Percentiles rank a stretch among this genome's conserved stretches.
Conservation (phyloP, 2,797 vertebrate species). For the Vultur gryphus region DNA sequence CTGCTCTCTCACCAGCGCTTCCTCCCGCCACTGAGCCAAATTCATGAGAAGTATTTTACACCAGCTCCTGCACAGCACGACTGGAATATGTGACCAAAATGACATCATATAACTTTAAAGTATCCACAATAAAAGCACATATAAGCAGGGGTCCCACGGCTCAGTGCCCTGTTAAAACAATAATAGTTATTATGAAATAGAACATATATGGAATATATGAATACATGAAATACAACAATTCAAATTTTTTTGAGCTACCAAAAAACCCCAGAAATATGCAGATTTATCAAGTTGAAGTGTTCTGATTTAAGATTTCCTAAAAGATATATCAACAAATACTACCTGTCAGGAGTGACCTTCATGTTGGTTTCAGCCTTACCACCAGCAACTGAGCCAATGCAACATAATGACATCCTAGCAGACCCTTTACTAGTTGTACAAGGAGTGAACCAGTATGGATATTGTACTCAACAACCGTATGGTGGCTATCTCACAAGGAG, state of each 20-base stretch:
- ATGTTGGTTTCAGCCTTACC: background rate
- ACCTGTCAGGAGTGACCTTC: background rate
- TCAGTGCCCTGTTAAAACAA: background rate
- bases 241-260: background rate
- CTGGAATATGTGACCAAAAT: background rate
- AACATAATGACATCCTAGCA: background rate
- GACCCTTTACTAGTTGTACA: background rate
- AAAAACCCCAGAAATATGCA: background rate
- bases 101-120: background rate
- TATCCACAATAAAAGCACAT: background rate
- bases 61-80: background rate
- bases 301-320: background rate
- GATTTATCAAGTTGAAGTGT: background rate
- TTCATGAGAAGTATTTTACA: background rate
- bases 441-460: background rate
- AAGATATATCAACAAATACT: background rate
- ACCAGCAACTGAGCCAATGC: background rate
- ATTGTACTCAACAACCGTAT: background rate
- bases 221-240: background rate
- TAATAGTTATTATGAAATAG: background rate
- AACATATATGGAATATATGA: background rate
- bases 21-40: background rate
- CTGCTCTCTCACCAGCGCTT: rapidly evolving
- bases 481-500: background rate
- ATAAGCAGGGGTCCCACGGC: background rate